These are phyloP conservation scores for Lanius collurio DNA, from an alignment of 2,113 vertebrate genomes.

Conservation along the genomic window DNA sequence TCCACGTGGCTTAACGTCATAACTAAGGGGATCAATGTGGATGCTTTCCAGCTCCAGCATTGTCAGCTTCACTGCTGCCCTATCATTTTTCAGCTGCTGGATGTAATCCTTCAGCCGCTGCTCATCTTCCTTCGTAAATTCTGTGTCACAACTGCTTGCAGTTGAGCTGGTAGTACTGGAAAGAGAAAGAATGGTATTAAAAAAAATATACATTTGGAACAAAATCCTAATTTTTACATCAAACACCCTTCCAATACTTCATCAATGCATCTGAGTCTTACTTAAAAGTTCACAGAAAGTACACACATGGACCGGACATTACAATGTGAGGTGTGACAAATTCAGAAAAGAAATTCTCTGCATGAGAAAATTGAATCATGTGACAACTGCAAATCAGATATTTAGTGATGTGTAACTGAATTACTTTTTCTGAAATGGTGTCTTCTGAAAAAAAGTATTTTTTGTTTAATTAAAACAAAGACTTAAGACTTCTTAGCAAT, in stretches of 20 bases:
- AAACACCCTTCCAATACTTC: neutral
- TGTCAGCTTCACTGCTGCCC: slow-evolving; percentile 86
- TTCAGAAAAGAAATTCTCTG: neutral
- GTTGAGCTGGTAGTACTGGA: slow-evolving; percentile 88
- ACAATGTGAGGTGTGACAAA: neutral
- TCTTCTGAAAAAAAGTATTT: neutral
- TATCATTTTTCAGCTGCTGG: slow-evolving; percentile 86
- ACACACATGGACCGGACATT: neutral
- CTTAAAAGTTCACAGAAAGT: neutral
- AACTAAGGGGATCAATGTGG: slow-evolving; percentile 86
- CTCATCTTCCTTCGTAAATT: slow-evolving; percentile 88
- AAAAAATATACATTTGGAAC: neutral
- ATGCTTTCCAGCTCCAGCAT: slow-evolving; percentile 88
- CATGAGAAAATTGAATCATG: neutral
- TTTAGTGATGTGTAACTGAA: neutral
- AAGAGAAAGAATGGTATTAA: neutral
- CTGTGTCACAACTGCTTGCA: slow-evolving; percentile 86
- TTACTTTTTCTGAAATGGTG: neutral
- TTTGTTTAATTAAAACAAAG: neutral
- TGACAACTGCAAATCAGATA: neutral
- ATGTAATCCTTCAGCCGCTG: slow-evolving; percentile 87
- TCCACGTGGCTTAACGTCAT: slow-evolving; percentile 82
- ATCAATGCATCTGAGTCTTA: neutral
- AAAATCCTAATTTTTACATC: neutral
- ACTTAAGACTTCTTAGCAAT: neutral